Base-by-base conservation (phyloP, 1,140 invertebrate species). In the Euwallacea similis region DNA sequence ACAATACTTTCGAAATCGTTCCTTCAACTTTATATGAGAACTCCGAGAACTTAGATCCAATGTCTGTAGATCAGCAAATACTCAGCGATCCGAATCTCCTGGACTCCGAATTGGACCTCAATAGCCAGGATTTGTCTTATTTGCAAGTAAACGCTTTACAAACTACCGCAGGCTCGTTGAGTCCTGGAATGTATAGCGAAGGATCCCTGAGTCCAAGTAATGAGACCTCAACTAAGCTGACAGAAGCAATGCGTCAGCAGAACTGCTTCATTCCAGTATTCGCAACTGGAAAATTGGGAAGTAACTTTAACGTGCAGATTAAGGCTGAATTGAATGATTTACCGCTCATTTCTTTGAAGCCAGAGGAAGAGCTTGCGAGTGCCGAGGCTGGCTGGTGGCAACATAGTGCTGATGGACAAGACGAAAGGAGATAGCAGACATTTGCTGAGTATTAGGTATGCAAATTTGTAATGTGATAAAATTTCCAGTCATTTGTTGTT, bases 1-100 rank as follows among this genome's bases (percentile, higher is more conserved):
- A 68, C 42, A 84, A 83, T 67, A 81, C 83, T 15, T 83, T 83
- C 74, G 82, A 85, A 75, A 77, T 84, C 64, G 73, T 85, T 13
- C 82, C 82, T 44, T 69, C 42, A n/a, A 68, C 80, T 71, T 63
- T 82, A 41, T 79, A 80, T 47, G 78, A 81, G 59, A 77, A 81
- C 66, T 76, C 75, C 7, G 78, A 83, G 72, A 80, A 82, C 68
- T 69, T 82, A 2, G 78, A 81, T 66, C 77, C 81, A 66, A 78
- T 79, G 41, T 72, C 70, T 42, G 71, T 71, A 8, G 60, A 76
- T 13, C 76, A 78, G 50, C 68, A 77, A 41, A 21, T 77, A 2
- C 61, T 80, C 0, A 65, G 68, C 7, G 78, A 78, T 62, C 66
- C 71, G 46, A 67, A 16, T 46, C 54, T 80, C 13, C 70, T 77